Evolutionary conservation across 2,113 vertebrate species (phyloP).

Genomic region (Gymnorhina tibicen): DNA sequence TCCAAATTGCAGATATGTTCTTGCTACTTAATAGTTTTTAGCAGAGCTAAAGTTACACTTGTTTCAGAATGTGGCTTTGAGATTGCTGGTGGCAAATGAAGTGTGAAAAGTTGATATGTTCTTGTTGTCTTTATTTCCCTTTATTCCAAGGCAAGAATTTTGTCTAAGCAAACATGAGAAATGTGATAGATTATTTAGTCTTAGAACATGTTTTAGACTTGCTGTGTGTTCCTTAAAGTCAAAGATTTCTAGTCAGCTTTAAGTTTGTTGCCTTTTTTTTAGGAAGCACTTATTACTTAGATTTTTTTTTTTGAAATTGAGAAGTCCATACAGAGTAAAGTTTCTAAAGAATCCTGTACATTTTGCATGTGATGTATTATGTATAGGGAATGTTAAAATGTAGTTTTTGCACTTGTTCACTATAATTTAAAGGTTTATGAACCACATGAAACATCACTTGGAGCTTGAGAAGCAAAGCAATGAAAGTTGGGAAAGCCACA

Average conservation of each 20-base stretch:
- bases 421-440: conserved; percentile 89
- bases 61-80: not conserved
- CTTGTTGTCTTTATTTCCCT: not conserved
- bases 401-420: not conserved
- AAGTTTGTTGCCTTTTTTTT: not conserved
- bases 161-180: not conserved
- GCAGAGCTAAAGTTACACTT: not conserved
- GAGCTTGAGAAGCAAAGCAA: conserved; percentile 97
- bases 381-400: not conserved
- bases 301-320: not conserved
- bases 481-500: conserved; percentile 98
- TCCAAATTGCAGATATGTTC: not conserved
- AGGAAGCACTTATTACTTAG: not conserved
- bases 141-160: not conserved
- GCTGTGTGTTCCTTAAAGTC: not conserved
- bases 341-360: not conserved
- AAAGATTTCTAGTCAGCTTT: not conserved
- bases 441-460: conserved; percentile 99
- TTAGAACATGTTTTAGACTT: not conserved
- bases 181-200: not conserved
- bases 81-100: not conserved
- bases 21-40: not conserved
- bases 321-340: not conserved
- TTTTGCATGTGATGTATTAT: not conserved
- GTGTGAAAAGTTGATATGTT: not conserved